Evolutionary conservation across 2,888 invertebrate genomes (phyloP).

Genomic region (Apamea epomidion): DNA sequence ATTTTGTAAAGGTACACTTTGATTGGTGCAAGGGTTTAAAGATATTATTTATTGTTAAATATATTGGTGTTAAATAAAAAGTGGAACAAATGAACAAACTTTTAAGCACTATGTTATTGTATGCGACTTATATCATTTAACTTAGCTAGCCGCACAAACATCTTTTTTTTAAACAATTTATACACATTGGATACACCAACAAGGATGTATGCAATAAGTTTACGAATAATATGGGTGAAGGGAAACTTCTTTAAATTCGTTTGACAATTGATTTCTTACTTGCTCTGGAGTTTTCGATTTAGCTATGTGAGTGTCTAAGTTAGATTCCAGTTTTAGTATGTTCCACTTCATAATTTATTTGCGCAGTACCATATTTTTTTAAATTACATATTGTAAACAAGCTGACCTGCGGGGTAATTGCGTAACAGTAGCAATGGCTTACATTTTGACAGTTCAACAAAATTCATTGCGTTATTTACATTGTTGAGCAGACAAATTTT

Average conservation of each 20-base stretch:
- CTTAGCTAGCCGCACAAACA: no score
- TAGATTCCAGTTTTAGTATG: background rate
- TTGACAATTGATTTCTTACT: background rate
- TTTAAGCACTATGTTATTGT: background rate
- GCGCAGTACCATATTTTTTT: background rate
- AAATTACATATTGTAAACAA: background rate
- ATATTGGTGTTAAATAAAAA: background rate
- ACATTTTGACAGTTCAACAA: no score
- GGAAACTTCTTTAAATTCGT: background rate
- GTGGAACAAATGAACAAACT: background rate
- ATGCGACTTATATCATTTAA: no score
- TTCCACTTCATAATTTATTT: background rate
- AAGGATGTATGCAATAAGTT: no score
- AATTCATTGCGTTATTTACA: no score
- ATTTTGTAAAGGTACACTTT: slow-evolving; percentile 2
- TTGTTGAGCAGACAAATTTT: no score
- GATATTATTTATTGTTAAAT: background rate
- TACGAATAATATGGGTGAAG: no score
- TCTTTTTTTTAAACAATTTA: no score
- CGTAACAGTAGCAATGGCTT: no score
- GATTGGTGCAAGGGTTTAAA: background rate
- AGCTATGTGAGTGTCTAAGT: background rate
- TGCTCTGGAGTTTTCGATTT: background rate
- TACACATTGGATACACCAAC: no score
- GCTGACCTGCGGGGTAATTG: no score